These are phyloP conservation scores for Sminthurinus aureus DNA, from an alignment of 2,888 invertebrate species.

Conservation along the genomic window DNA sequence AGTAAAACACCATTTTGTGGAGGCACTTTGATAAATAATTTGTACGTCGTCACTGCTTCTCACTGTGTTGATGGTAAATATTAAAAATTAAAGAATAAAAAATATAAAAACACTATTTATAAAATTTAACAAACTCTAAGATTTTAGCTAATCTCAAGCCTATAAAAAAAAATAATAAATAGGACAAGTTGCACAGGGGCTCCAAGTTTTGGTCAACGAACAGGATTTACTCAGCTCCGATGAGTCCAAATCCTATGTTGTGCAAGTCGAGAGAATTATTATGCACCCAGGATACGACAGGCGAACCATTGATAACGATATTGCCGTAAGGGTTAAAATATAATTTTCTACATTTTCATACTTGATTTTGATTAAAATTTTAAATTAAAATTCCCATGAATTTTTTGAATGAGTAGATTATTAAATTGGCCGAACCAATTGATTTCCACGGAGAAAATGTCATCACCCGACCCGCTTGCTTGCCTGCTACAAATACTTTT, in stretches of 20 bases:
- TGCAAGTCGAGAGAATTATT: constrained; percentile 49
- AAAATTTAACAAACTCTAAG: neutral
- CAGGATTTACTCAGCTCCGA: constrained; percentile 46
- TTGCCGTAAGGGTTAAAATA: constrained; percentile 54
- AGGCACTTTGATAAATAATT: neutral
- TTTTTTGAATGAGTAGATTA: too few species aligned
- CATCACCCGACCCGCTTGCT: constrained; percentile 51
- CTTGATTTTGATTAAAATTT: too few species aligned
- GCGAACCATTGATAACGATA: constrained; percentile 53
- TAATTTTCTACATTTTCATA: too few species aligned
- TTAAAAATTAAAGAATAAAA: neutral
- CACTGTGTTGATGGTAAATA: neutral
- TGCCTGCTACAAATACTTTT: constrained; percentile 54
- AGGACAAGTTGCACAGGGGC: constrained; percentile 2
- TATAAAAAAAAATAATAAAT: too few species aligned
- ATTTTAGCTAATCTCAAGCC: too few species aligned
- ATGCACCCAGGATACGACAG: constrained; percentile 46
- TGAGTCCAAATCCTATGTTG: constrained; percentile 19
- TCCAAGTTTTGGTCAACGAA: constrained; percentile 33
- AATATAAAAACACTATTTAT: constrained; percentile 7
- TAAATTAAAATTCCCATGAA: too few species aligned
- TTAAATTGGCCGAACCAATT: constrained; percentile 48
- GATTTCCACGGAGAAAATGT: constrained; percentile 28
- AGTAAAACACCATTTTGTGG: constrained; percentile 45
- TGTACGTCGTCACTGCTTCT: neutral